phyloP scores from a whole-genome alignment of 35 echinoderm and acorn worm genomes.

The Anneissia japonica region DNA sequence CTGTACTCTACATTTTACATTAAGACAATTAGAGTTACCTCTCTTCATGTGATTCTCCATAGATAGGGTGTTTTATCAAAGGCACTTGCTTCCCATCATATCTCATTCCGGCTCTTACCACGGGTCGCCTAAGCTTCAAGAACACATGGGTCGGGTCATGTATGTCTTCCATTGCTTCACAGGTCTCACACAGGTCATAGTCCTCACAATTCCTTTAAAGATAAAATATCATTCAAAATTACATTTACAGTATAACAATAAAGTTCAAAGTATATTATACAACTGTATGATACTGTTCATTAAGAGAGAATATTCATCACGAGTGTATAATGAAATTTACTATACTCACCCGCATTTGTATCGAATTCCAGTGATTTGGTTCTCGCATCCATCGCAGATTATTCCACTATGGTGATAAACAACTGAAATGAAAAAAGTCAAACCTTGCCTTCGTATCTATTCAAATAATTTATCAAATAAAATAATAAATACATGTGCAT shows the following conservation, averaged over 20 bases:
- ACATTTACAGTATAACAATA: not conserved
- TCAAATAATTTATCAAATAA: not conserved
- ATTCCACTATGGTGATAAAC: slow-evolving; percentile 41
- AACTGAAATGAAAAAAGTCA: not conserved
- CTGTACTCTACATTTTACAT: no score
- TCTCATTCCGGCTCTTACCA: slow-evolving; percentile 29
- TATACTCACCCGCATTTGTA: slow-evolving; percentile 93
- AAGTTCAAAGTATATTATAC: not conserved
- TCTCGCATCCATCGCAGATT: slow-evolving; percentile 58
- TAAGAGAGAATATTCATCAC: not conserved
- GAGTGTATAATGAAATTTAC: not conserved
- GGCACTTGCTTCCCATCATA: slow-evolving; percentile 49
- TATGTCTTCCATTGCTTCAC: slow-evolving; percentile 37
- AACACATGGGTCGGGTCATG: slow-evolving; percentile 87
- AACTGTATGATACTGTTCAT: not conserved
- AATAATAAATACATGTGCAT: not conserved
- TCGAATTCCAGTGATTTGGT: slow-evolving; percentile 54
- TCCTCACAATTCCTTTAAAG: slow-evolving; percentile 60
- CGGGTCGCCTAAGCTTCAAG: slow-evolving; percentile 75
- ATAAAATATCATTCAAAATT: not conserved
- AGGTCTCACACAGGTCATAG: slow-evolving; percentile 76
- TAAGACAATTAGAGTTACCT: not conserved
- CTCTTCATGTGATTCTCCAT: slow-evolving; percentile 1
- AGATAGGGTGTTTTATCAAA: slow-evolving; percentile 56
- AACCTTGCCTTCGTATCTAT: no score